Evolutionary conservation across 2,113 vertebrate species (phyloP).

Genomic region (Lasiurus borealis): DNA sequence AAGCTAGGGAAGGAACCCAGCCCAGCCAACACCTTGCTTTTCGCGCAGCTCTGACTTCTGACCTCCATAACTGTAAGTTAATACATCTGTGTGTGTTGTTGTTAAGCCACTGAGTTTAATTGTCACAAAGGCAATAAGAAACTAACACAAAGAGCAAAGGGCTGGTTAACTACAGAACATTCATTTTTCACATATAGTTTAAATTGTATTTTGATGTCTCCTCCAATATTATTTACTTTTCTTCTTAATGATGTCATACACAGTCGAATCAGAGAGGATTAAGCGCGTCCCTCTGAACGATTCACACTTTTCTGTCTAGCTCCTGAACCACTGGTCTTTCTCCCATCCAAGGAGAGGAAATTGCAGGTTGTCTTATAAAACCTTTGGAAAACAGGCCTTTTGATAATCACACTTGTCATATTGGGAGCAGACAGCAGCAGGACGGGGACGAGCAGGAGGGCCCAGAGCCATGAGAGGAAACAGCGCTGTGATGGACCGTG

Average conservation of each 20-base stretch:
- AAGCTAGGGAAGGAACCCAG: neutral
- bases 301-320: constrained; percentile 42
- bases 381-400: constrained; percentile 68
- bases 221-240: constrained; percentile 60
- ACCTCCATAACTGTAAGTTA: neutral
- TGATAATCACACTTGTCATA: constrained; percentile 77
- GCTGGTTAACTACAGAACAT: constrained; percentile 12
- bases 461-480: constrained; percentile 12
- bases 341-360: constrained; percentile 64
- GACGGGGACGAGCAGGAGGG: neutral
- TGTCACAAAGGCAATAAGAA: neutral
- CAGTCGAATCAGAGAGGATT: constrained; percentile 24
- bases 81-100: neutral
- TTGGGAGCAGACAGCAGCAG: constrained; percentile 62
- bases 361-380: constrained; percentile 73
- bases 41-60: neutral
- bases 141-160: constrained; percentile 47
- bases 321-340: constrained; percentile 51
- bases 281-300: neutral
- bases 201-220: constrained; percentile 22
- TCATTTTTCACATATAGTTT: neutral
- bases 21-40: neutral
- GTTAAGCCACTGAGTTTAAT: neutral
- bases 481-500: neutral
- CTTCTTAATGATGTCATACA: constrained; percentile 58